Percentiles rank a stretch among this genome's conserved stretches.
phyloP scores from a whole-genome alignment of 2,888 invertebrate genomes.

The Drosophila formosana region DNA sequence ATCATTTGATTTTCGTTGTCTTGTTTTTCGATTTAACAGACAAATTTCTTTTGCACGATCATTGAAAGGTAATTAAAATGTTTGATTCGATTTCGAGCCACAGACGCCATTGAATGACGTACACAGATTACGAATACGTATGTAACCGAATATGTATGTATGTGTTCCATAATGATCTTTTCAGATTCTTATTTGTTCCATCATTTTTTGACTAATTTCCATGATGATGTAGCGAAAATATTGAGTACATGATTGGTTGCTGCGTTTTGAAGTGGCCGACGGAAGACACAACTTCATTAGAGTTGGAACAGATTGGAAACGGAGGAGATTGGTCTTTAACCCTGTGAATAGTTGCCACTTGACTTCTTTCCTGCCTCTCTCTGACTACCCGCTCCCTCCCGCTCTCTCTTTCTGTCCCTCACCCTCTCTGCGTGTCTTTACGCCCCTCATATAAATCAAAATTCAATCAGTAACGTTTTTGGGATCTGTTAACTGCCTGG shows the following conservation, averaged over 20 bases:
- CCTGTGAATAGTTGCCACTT: slow-evolving; percentile 53
- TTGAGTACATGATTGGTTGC: slow-evolving; percentile 70
- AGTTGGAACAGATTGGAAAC: slow-evolving; percentile 14
- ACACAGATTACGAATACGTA: slow-evolving; percentile 12
- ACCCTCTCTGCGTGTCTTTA: slow-evolving; percentile 1
- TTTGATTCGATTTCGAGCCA: slow-evolving; percentile 62
- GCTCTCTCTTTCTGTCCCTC: slow-evolving; percentile 9
- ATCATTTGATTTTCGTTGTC: slow-evolving; percentile 34
- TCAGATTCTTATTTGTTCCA: slow-evolving; percentile 24
- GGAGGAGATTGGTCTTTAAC: slow-evolving; percentile 60
- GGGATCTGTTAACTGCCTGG: slow-evolving; percentile 43
- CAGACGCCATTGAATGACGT: slow-evolving; percentile 66
- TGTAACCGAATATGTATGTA: slow-evolving; percentile 26
- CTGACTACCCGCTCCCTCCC: not conserved
- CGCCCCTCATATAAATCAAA: slow-evolving; percentile 76
- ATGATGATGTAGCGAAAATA: slow-evolving; percentile 58
- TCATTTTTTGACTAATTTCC: slow-evolving; percentile 72
- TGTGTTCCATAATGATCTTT: slow-evolving; percentile 57
- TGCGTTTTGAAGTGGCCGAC: slow-evolving; percentile 70
- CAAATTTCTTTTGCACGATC: slow-evolving; percentile 80
- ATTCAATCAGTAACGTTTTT: slow-evolving; percentile 77
- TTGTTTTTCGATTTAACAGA: slow-evolving; percentile 36
- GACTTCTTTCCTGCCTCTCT: slow-evolving; percentile 32
- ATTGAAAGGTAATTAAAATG: slow-evolving; percentile 84
- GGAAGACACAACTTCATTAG: slow-evolving; percentile 74